Evolutionary conservation across 2,113 vertebrate genomes (phyloP).

Genomic region (Boleophthalmus pectinirostris): DNA sequence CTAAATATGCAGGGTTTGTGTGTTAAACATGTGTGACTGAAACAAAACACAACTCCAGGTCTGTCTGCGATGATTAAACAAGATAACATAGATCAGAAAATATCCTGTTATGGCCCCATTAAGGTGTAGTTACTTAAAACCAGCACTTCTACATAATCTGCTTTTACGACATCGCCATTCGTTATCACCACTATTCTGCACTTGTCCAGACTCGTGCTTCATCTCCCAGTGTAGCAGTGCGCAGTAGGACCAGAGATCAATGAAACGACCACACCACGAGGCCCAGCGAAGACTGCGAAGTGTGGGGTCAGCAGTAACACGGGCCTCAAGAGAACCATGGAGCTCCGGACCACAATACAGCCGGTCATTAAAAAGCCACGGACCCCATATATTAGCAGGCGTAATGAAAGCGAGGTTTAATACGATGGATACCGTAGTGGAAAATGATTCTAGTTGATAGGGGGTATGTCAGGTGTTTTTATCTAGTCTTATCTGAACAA

Average conservation of each 20-base stretch:
- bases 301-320: conserved; percentile 50
- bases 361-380: not conserved
- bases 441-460: not conserved
- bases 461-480: too few relatives aligned
- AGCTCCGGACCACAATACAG: conserved; percentile 24
- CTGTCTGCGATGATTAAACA: too few relatives aligned
- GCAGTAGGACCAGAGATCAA: conserved; percentile 26
- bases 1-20: too few relatives aligned
- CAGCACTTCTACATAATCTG: not conserved
- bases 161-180: not conserved
- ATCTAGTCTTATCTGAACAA: too few relatives aligned
- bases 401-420: not conserved
- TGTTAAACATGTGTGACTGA: too few relatives aligned
- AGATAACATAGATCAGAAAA: too few relatives aligned
- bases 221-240: conserved; percentile 13
- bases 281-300: conserved; percentile 27
- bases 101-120: too few relatives aligned
- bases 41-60: too few relatives aligned
- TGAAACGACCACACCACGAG: conserved; percentile 24
- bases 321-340: conserved; percentile 33
- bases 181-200: not conserved
- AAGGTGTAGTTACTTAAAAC: not conserved
- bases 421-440: not conserved
- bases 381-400: not conserved
- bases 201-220: not conserved